Conservation (phyloP, 2,888 invertebrate genomes). For the Pocota personata region DNA sequence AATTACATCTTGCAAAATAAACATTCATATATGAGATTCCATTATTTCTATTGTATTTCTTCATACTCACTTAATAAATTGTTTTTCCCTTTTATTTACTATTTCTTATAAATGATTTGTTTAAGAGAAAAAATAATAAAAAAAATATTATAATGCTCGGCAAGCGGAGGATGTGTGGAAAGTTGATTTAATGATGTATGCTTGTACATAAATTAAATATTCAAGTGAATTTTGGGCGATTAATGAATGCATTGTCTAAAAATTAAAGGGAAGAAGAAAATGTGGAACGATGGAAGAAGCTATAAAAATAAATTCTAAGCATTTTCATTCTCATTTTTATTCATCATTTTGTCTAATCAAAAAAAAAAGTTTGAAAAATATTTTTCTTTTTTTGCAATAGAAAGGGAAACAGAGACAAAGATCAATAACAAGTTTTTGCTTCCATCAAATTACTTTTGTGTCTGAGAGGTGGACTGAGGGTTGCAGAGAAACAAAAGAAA, state of each 20-base stretch:
- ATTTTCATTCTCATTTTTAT: conserved; percentile 54
- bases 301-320: conserved; percentile 46
- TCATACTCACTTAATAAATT: conserved; percentile 2
- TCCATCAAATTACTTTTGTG: conserved; percentile 38
- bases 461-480: conserved; percentile 36
- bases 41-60: conserved; percentile 26
- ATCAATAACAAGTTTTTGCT: conserved; percentile 41
- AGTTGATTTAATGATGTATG: neutral
- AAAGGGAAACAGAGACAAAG: conserved; percentile 31
- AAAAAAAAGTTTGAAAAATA: conserved; percentile 17
- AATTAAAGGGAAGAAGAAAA: neutral
- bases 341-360: conserved; percentile 54
- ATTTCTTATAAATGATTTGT: conserved; percentile 7
- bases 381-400: conserved; percentile 40
- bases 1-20: conserved; percentile 30
- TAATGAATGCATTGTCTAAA: conserved; percentile 1
- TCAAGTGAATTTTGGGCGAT: neutral
- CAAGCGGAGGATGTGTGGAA: conserved; percentile 22
- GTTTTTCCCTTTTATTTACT: conserved; percentile 27
- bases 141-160: conserved; percentile 3
- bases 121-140: conserved; percentile 10
- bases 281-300: neutral
- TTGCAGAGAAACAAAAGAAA: conserved; percentile 38
- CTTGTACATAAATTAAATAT: conserved; percentile 32
- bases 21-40: conserved; percentile 8